These are phyloP conservation scores for Centropristis striata DNA, from an alignment of 2,113 vertebrate species.

Conservation along the genomic window DNA sequence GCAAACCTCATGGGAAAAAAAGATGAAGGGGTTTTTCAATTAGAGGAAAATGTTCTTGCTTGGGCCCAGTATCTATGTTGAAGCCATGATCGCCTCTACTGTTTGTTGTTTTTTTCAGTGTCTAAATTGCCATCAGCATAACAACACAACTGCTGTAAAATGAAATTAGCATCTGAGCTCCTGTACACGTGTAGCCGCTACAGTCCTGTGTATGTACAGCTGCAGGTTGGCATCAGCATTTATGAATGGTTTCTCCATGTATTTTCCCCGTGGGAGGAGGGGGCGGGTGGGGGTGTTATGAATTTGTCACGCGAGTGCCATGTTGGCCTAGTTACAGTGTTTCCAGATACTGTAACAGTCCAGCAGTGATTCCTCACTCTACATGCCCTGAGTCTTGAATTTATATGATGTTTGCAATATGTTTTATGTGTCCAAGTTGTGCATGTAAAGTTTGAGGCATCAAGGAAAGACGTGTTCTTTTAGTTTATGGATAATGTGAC, in stretches of 20 bases:
- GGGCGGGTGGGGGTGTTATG: conserved; percentile 35
- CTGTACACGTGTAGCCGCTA: neutral
- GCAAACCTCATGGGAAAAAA: neutral
- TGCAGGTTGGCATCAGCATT: conserved; percentile 60
- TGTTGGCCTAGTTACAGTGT: conserved; percentile 72
- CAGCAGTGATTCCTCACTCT: neutral
- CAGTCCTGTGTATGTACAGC: conserved; percentile 2
- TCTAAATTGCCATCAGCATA: conserved; percentile 12
- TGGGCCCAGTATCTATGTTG: neutral
- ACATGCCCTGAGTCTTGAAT: conserved; percentile 26
- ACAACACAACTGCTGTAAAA: conserved; percentile 34
- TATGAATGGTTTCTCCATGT: conserved; percentile 59
- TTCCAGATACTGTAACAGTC: conserved; percentile 41
- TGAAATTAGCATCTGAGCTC: conserved; percentile 13
- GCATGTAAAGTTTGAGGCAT: neutral
- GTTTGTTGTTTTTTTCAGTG: conserved; percentile 7
- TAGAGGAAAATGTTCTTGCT: neutral
- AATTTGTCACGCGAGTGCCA: conserved; percentile 73
- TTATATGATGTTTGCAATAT: conserved; percentile 25
- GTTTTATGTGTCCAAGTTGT: conserved; percentile 13
- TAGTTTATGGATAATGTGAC: conserved; percentile 18
- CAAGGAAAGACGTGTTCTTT: conserved; percentile 5
- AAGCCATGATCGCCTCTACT: neutral
- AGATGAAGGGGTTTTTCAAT: neutral
- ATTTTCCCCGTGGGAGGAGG: conserved; percentile 39